Conservation (phyloP, 2,888 invertebrate species). For the Petrophora chlorosata region DNA sequence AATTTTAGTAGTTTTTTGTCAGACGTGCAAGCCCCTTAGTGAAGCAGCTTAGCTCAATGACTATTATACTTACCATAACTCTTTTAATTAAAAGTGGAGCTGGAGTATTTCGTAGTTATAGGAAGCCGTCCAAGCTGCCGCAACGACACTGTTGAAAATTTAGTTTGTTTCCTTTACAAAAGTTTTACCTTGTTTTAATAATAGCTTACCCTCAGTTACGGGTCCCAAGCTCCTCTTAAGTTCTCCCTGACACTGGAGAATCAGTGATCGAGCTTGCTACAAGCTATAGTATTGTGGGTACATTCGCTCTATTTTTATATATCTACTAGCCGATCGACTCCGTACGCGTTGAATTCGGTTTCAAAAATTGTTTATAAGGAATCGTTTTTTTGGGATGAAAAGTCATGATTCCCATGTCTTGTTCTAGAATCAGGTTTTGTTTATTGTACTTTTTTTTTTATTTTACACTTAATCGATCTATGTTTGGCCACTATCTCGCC, state of each 20-base stretch:
- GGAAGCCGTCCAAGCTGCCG: conserved; percentile 6
- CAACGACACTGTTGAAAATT: conserved; percentile 18
- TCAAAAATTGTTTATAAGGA: no score
- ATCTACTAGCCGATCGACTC: no score
- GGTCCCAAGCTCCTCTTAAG: conserved; percentile 9
- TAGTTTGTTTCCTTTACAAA: conserved; percentile 29
- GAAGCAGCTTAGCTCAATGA: no score
- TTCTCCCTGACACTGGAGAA: neutral
- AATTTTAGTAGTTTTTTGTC: no score
- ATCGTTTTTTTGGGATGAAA: no score
- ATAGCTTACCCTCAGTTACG: conserved; percentile 31
- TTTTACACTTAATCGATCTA: no score
- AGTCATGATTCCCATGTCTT: neutral
- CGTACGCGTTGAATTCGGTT: no score
- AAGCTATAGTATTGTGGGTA: no score
- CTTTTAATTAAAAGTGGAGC: conserved; percentile 10
- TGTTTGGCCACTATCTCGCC: no score
- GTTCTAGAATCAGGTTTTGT: neutral
- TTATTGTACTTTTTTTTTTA: no score
- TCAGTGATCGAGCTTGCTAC: conserved; percentile 8
- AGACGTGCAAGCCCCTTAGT: no score
- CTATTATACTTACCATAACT: neutral
- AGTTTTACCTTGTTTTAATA: conserved; percentile 32
- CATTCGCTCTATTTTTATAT: no score
- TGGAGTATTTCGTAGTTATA: neutral